A percentile compares a stretch with the other conserved stretches of the same genome.
Evolutionary conservation across 2,888 invertebrate species (phyloP).

Genomic region (Pristionchus arcanus): DNA sequence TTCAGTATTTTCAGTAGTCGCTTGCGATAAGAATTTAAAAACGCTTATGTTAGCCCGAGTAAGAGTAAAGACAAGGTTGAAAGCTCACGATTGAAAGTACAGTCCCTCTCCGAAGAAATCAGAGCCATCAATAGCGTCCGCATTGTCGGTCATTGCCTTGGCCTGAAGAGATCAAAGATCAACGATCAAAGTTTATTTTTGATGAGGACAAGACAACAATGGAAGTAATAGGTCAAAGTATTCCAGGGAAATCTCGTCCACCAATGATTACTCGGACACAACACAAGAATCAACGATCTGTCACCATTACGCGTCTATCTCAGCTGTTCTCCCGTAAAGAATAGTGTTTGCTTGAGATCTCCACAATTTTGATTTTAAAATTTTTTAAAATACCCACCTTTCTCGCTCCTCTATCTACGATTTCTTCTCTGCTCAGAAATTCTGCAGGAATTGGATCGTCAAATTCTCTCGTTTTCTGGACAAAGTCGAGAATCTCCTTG

Average conservation of each 20-base stretch:
- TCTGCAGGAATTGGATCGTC: constrained; percentile 76
- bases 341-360: no score
- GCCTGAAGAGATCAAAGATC: constrained; percentile 47
- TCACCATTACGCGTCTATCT: no score
- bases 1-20: background rate
- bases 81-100: constrained; percentile 67
- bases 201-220: no score
- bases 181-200: background rate
- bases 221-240: no score
- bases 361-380: background rate
- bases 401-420: constrained; percentile 78
- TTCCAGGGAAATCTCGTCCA: no score
- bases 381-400: no score
- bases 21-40: background rate
- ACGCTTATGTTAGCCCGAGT: background rate
- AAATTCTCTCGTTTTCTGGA: constrained; percentile 66
- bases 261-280: no score
- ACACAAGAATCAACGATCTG: no score
- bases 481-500: constrained; percentile 66
- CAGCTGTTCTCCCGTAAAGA: no score
- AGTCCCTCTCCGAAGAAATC: constrained; percentile 78
- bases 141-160: constrained; percentile 71
- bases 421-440: constrained; percentile 79
- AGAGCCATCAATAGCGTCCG: constrained; percentile 75
- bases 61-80: background rate